phyloP scores from a whole-genome alignment of 2,797 vertebrate species.

The Crypturellus tataupa region DNA sequence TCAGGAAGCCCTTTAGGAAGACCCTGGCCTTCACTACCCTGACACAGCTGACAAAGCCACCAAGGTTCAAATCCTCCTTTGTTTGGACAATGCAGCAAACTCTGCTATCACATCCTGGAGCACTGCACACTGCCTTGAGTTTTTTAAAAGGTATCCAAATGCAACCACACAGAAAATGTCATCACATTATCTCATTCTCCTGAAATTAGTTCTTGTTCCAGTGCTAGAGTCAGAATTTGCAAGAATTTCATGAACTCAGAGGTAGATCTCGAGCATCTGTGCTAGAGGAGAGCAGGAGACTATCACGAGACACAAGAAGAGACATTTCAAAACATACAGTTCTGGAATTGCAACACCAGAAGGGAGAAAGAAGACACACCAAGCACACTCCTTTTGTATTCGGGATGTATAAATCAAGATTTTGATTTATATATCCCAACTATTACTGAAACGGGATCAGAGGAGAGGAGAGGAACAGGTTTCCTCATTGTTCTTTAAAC shows the following conservation, averaged over 20 bases:
- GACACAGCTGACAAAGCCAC: background rate
- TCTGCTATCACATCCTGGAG: fast-evolving
- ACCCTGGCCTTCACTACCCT: background rate
- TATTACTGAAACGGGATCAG: background rate
- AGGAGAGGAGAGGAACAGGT: background rate
- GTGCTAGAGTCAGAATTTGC: background rate
- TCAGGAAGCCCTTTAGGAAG: background rate
- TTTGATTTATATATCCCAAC: background rate
- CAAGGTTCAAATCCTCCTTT: background rate
- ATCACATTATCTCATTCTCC: background rate
- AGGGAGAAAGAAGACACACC: background rate
- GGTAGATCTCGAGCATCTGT: background rate
- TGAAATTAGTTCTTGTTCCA: background rate
- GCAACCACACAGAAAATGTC: background rate
- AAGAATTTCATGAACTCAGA: background rate
- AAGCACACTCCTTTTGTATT: fast-evolving
- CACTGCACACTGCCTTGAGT: background rate
- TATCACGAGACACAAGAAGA: fast-evolving
- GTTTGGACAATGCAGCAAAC: background rate
- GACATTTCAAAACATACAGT: background rate
- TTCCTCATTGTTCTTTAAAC: background rate
- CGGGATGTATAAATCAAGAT: no score
- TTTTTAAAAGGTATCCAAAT: background rate
- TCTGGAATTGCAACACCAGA: fast-evolving
- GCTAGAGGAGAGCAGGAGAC: background rate